These are phyloP conservation scores for Axinella damicornis DNA, from an alignment of 37 sponge, comb jelly and placozoan species.

Conservation along the genomic window DNA sequence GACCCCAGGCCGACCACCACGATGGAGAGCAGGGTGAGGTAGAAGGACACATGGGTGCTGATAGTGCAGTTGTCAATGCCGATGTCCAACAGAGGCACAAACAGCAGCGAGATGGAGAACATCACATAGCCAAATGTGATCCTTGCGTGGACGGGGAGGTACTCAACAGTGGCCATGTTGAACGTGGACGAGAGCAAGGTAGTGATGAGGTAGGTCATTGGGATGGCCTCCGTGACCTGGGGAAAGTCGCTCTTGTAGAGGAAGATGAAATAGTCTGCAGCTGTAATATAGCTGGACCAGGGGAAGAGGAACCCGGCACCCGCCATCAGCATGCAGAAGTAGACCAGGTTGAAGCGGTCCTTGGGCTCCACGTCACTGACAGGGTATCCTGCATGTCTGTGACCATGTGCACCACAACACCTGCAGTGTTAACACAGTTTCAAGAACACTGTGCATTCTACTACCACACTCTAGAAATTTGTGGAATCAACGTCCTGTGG, in stretches of 20 bases:
- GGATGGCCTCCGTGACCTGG: constrained; percentile 56
- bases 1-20: constrained; percentile 56
- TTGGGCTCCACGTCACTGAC: not conserved
- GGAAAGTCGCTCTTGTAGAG: constrained; percentile 66
- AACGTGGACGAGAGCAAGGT: constrained; percentile 51
- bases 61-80: constrained; percentile 66
- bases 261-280: constrained; percentile 87
- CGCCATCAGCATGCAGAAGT: constrained; percentile 70
- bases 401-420: no score
- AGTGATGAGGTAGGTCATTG: constrained; percentile 67
- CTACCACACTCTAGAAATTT: no score
- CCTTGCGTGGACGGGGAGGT: constrained; percentile 57
- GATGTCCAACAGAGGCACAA: constrained; percentile 72
- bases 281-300: constrained; percentile 80
- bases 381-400: not conserved
- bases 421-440: no score
- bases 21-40: constrained; percentile 62
- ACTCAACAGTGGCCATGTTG: constrained; percentile 56
- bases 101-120: constrained; percentile 66
- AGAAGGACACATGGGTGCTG: constrained; percentile 27
- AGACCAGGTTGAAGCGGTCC: constrained; percentile 64
- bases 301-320: constrained; percentile 90
- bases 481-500: no score
- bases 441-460: no score
- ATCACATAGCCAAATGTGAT: constrained; percentile 80